These are phyloP conservation scores for Parascotia fuliginaria DNA, from an alignment of 2,888 invertebrate genomes.

Conservation along the genomic window DNA sequence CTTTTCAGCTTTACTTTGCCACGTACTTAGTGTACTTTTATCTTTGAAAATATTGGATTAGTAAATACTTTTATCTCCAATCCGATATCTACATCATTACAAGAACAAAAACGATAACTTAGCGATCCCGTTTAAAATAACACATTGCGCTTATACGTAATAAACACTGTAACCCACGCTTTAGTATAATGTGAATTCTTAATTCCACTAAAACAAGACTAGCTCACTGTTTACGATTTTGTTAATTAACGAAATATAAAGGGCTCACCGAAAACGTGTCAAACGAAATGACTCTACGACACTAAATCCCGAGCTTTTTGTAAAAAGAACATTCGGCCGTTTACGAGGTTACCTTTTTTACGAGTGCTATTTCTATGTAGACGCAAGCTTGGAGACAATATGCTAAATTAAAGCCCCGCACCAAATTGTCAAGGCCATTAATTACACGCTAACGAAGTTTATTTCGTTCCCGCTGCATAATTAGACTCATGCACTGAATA, in stretches of 20 bases:
- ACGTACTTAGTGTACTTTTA: background rate
- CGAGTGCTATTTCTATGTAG: slow-evolving; percentile 44
- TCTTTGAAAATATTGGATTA: background rate
- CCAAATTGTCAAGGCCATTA: slow-evolving; percentile 64
- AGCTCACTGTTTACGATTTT: slow-evolving; percentile 17
- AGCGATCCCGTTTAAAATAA: background rate
- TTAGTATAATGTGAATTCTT: slow-evolving; percentile 4
- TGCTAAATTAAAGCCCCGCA: slow-evolving; percentile 57
- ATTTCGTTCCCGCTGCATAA: slow-evolving; percentile 68
- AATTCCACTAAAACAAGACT: slow-evolving; percentile 15
- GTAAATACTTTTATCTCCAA: background rate
- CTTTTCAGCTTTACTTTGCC: background rate
- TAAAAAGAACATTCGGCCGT: slow-evolving; percentile 35
- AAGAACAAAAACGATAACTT: background rate
- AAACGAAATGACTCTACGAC: slow-evolving; percentile 35
- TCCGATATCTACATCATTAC: background rate
- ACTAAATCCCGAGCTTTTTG: slow-evolving; percentile 38
- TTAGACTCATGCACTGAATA: slow-evolving; percentile 74
- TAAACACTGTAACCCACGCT: background rate
- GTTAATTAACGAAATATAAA: slow-evolving; percentile 37
- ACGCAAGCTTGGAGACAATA: slow-evolving; percentile 51
- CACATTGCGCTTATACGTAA: background rate
- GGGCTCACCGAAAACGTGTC: slow-evolving; percentile 27
- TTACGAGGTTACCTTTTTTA: slow-evolving; percentile 25
- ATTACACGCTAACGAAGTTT: slow-evolving; percentile 76